Percentiles rank a stretch among this genome's conserved stretches.
These are phyloP conservation scores for Diabrotica undecimpunctata DNA, from an alignment of 1,140 invertebrate genomes.

Conservation along the genomic window DNA sequence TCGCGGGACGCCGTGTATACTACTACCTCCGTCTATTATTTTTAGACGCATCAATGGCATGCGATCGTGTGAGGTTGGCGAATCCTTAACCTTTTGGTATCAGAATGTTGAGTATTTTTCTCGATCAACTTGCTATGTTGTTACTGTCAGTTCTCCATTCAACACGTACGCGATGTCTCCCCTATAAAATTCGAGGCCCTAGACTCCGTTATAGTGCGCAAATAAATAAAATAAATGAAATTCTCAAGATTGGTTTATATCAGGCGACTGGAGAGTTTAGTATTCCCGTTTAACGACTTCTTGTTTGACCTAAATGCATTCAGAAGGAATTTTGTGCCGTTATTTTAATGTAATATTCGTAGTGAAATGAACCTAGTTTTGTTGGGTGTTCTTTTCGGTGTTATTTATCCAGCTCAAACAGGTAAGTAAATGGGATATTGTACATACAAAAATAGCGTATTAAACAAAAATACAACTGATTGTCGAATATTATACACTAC, in stretches of 20 bases:
- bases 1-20: neutral
- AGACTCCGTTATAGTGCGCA: neutral
- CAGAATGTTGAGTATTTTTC: neutral
- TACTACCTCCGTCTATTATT: neutral
- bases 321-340: neutral
- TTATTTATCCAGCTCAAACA: neutral
- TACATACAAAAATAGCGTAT: neutral
- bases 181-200: neutral
- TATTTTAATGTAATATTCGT: neutral
- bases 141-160: neutral
- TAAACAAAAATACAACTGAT: neutral
- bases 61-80: neutral
- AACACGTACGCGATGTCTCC: neutral
- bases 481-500: neutral
- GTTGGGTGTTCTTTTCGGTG: neutral
- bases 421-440: neutral
- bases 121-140: neutral
- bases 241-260: neutral
- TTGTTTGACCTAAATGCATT: neutral
- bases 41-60: constrained; percentile 2
- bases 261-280: neutral
- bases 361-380: neutral
- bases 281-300: neutral
- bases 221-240: neutral
- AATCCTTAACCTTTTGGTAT: constrained; percentile 3